Evolutionary conservation across 2,797 vertebrate genomes (phyloP).

Genomic region (Gobionotothen gibberifrons): DNA sequence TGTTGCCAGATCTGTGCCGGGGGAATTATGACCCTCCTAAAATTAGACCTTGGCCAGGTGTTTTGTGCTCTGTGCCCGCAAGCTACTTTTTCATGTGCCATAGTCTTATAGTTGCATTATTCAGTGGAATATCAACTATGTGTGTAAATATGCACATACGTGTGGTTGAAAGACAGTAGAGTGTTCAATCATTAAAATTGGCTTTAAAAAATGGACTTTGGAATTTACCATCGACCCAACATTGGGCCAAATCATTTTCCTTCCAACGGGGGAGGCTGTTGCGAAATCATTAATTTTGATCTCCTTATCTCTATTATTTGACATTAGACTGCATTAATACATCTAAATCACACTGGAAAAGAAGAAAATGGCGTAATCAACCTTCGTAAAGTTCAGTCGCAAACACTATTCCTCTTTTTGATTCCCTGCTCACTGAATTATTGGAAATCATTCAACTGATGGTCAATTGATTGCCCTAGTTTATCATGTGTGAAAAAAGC

Average conservation of each 20-base stretch:
- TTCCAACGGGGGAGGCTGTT: neutral
- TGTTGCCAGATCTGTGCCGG: constrained; percentile 7
- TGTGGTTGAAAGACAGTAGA: neutral
- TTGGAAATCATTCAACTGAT: neutral
- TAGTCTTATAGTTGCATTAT: neutral
- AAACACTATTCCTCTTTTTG: constrained; percentile 13
- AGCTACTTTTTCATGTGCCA: neutral
- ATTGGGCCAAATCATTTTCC: neutral
- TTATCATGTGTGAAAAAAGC: constrained; percentile 4
- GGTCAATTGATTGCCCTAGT: constrained; percentile 5
- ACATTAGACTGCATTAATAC: neutral
- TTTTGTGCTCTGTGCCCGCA: constrained; percentile 9
- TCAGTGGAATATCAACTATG: neutral
- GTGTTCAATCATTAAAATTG: too few species aligned
- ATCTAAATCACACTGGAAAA: neutral
- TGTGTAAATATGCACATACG: neutral
- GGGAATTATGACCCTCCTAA: constrained; percentile 40
- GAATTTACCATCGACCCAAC: neutral
- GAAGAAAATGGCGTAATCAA: neutral
- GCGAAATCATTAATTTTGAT: neutral
- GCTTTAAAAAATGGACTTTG: neutral
- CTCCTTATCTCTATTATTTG: neutral
- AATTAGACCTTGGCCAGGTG: constrained; percentile 56
- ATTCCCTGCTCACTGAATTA: constrained; percentile 23
- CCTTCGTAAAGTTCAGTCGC: constrained; percentile 13